Evolutionary conservation across 2,797 vertebrate species (phyloP).

Genomic region (Acanthurus tractus): DNA sequence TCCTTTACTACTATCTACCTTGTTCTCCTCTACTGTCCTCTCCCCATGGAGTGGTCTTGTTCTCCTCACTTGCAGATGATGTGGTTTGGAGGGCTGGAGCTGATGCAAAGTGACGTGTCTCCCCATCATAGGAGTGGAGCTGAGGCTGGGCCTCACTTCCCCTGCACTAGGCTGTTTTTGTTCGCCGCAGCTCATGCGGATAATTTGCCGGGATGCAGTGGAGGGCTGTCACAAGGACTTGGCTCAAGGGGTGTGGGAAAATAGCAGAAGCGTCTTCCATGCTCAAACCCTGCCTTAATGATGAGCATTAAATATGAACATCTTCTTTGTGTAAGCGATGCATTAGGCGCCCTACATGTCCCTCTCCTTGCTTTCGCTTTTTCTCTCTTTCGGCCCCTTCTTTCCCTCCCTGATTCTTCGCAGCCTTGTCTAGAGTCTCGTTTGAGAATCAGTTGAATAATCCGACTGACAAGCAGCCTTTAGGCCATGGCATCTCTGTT

Average conservation of each 20-base stretch:
- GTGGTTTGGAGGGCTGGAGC: constrained; percentile 79
- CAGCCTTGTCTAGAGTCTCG: constrained; percentile 68
- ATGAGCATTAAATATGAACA: constrained; percentile 88
- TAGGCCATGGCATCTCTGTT: constrained; percentile 74
- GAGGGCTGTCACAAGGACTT: constrained; percentile 89
- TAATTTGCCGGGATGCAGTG: constrained; percentile 89
- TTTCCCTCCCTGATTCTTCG: constrained; percentile 49
- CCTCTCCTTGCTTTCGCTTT: constrained; percentile 61
- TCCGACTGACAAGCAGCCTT: constrained; percentile 79
- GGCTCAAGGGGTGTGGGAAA: constrained; percentile 89
- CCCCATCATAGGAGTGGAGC: constrained; percentile 80
- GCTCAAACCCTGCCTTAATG: constrained; percentile 83
- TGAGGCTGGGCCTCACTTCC: constrained; percentile 82
- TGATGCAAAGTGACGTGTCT: constrained; percentile 87
- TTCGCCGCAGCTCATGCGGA: constrained; percentile 86
- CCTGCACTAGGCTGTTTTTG: constrained; percentile 88
- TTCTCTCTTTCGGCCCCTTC: constrained; percentile 55
- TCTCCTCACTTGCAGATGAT: constrained; percentile 83
- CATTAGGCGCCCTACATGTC: constrained; percentile 72
- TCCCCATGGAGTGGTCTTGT: constrained; percentile 73
- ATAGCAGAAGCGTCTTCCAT: constrained; percentile 86
- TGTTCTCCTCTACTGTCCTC: constrained; percentile 58
- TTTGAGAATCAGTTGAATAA: constrained; percentile 80
- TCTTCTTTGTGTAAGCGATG: constrained; percentile 83
- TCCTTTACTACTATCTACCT: constrained; percentile 49